Evolutionary conservation across 2,888 invertebrate genomes (phyloP).

Genomic region (Perdita meconis): DNA sequence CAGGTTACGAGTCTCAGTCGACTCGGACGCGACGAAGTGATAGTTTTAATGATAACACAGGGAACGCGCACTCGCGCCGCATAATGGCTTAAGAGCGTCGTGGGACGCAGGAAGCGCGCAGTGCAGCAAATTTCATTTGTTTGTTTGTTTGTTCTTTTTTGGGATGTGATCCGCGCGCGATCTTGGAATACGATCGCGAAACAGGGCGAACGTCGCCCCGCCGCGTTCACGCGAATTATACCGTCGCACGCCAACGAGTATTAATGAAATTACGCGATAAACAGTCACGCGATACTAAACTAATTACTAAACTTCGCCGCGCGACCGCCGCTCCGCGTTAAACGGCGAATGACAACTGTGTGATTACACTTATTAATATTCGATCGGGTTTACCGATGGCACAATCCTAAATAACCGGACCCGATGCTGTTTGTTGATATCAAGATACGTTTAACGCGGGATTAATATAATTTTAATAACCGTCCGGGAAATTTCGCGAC

Average conservation of each 20-base stretch:
- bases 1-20: conserved; percentile 73
- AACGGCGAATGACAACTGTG: conserved; percentile 54
- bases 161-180: neutral
- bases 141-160: neutral
- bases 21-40: conserved; percentile 70
- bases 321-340: conserved; percentile 19
- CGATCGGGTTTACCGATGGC: conserved; percentile 48
- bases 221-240: conserved; percentile 17
- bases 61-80: conserved; percentile 65
- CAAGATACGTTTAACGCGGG: conserved; percentile 46
- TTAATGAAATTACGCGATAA: conserved; percentile 57
- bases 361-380: conserved; percentile 60
- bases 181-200: conserved; percentile 15
- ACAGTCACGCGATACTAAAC: conserved; percentile 56
- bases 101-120: neutral
- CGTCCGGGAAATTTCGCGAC: conserved; percentile 26
- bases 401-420: conserved; percentile 50
- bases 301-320: conserved; percentile 52
- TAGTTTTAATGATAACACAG: conserved; percentile 79
- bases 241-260: conserved; percentile 28
- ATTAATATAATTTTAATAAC: conserved; percentile 51
- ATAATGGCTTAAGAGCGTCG: conserved; percentile 3
- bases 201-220: neutral
- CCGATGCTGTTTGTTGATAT: conserved; percentile 40
- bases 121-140: conserved; percentile 1